phyloP scores from a whole-genome alignment of 2,113 vertebrate species.

The Egretta garzetta region DNA sequence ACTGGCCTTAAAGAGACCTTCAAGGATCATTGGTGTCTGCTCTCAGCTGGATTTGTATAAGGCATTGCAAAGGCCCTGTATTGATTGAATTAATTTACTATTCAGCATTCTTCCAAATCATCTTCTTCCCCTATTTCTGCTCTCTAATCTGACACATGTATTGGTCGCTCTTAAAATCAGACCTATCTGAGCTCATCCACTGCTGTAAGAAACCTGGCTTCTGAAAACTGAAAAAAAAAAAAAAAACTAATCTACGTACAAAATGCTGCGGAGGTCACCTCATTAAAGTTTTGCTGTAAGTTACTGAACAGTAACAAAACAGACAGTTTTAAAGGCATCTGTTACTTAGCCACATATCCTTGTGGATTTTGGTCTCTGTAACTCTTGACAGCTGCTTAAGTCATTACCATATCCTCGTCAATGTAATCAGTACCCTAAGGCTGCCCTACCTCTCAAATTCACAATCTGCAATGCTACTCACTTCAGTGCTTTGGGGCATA shows the following conservation, averaged over 20 bases:
- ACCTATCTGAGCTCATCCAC: background rate
- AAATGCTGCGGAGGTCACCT: conserved; percentile 26
- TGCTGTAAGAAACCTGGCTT: background rate
- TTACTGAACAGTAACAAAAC: conserved; percentile 44
- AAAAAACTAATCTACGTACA: background rate
- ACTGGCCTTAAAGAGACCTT: background rate
- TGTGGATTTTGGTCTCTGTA: conserved; percentile 51
- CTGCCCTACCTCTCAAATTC: conserved; percentile 61
- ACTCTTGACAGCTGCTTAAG: conserved; percentile 60
- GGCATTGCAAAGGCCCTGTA: background rate
- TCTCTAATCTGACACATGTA: background rate
- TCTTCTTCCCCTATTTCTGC: background rate
- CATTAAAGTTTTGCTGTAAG: conserved; percentile 36
- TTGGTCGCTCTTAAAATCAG: background rate
- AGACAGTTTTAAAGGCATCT: conserved; percentile 49
- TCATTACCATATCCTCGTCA: conserved; percentile 64
- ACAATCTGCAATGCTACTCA: conserved; percentile 60
- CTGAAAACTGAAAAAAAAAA: background rate
- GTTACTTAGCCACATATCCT: conserved; percentile 35
- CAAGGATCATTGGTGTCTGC: background rate
- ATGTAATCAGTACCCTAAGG: conserved; percentile 67
- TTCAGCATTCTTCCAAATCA: background rate
- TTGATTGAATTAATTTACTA: background rate
- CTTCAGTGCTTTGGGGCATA: conserved; percentile 70
- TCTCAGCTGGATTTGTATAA: background rate